Conservation (phyloP, 2,797 vertebrate species). For the Bucorvus abyssinicus region DNA sequence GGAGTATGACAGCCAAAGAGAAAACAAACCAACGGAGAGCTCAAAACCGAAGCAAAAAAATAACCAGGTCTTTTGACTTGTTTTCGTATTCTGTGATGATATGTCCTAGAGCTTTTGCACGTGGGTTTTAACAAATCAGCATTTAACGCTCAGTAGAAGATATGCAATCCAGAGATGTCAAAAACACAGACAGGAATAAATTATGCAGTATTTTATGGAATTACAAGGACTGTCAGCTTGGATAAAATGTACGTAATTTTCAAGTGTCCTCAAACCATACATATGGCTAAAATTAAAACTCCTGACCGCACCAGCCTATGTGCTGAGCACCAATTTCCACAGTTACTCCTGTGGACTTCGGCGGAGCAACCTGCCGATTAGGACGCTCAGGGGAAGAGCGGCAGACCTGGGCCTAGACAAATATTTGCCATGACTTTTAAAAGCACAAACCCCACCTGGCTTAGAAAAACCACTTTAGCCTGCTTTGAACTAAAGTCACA, state of each 20-base stretch:
- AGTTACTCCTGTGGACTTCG: background rate
- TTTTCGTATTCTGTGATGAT: background rate
- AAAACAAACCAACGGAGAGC: conserved; percentile 16
- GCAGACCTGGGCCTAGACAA: background rate
- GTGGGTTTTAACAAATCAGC: background rate
- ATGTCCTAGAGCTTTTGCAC: background rate
- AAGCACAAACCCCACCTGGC: conserved; percentile 38
- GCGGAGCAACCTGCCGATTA: background rate
- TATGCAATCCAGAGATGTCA: conserved; percentile 50
- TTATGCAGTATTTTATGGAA: conserved; percentile 27
- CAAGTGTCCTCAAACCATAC: background rate
- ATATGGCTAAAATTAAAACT: conserved; percentile 62
- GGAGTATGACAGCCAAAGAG: background rate
- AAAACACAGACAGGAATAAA: conserved; percentile 34
- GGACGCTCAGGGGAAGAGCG: background rate
- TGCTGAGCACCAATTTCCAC: background rate
- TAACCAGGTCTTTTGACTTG: background rate
- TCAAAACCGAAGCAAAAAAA: conserved; percentile 24
- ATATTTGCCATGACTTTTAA: conserved; percentile 41
- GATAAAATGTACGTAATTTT: conserved; percentile 23
- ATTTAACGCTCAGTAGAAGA: conserved; percentile 54
- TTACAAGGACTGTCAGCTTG: conserved; percentile 28
- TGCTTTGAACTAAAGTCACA: conserved; percentile 43
- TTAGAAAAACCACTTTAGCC: conserved; percentile 33
- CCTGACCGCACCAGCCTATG: conserved; percentile 34